Percentiles rank a stretch among this genome's conserved stretches.
These are phyloP conservation scores for Atta texana DNA, from an alignment of 1,140 invertebrate species.

Conservation along the genomic window DNA sequence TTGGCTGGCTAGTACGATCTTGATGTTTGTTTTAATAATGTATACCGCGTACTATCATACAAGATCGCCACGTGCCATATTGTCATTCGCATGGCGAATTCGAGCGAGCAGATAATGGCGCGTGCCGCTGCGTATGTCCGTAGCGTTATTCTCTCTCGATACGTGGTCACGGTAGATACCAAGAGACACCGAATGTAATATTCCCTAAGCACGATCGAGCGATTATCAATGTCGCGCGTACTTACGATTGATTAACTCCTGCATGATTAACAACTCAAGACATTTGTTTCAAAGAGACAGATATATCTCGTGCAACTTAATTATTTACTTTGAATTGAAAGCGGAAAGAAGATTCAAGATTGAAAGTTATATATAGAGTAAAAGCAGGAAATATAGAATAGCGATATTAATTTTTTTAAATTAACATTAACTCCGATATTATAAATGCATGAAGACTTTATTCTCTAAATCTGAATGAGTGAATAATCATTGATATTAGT, in stretches of 20 bases:
- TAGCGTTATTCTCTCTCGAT: slow-evolving; percentile 1
- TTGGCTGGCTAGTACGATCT: not conserved
- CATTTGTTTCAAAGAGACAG: too few species aligned
- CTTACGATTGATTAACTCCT: not conserved
- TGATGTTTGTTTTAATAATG: not conserved
- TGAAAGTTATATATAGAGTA: too few species aligned
- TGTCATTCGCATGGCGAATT: not conserved
- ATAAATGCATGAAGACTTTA: too few species aligned
- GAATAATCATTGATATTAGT: too few species aligned
- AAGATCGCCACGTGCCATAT: not conserved
- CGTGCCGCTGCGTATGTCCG: slow-evolving; percentile 24
- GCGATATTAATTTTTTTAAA: too few species aligned
- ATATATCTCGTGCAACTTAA: not conserved
- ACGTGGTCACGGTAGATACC: slow-evolving; percentile 7
- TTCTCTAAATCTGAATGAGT: too few species aligned
- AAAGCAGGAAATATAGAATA: too few species aligned
- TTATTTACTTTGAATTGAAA: not conserved
- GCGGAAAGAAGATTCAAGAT: not conserved
- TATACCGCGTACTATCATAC: not conserved
- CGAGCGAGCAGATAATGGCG: not conserved
- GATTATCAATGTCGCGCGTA: not conserved
- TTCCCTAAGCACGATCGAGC: slow-evolving; percentile 10
- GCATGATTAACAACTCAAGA: slow-evolving; percentile 9
- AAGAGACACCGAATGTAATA: not conserved
- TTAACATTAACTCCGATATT: too few species aligned